Percentiles rank a stretch among this genome's conserved stretches.
Evolutionary conservation across 2,797 vertebrate genomes (phyloP).

Genomic region (Macropus fuliginosus): DNA sequence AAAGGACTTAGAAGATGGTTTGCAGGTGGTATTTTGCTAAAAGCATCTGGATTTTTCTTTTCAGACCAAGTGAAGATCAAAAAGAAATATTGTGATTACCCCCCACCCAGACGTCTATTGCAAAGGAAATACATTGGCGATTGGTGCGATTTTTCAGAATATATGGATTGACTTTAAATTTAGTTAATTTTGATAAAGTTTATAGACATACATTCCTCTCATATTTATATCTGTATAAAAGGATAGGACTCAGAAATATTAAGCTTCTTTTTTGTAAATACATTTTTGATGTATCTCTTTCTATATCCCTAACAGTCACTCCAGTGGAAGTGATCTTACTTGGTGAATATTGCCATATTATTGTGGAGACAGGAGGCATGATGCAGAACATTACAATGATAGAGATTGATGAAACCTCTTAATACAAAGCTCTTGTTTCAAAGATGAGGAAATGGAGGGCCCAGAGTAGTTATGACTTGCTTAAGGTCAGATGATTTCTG

Average conservation of each 20-base stretch:
- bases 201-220: background rate
- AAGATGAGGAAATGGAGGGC: background rate
- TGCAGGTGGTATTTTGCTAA: conserved; percentile 7
- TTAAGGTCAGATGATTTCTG: background rate
- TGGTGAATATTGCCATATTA: background rate
- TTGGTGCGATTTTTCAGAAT: background rate
- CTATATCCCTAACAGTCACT: background rate
- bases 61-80: background rate
- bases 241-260: background rate
- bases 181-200: background rate
- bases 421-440: background rate
- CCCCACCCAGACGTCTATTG: background rate
- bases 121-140: background rate
- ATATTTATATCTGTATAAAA: conserved; percentile 8
- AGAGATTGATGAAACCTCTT: background rate
- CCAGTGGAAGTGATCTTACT: conserved; percentile 27
- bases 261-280: background rate
- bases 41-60: conserved; percentile 10
- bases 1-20: conserved; percentile 49
- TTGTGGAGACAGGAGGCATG: conserved; percentile 25
- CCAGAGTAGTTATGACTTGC: background rate
- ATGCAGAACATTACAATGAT: background rate
- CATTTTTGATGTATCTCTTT: background rate
- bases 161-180: background rate
- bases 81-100: conserved; percentile 21